phyloP scores from a whole-genome alignment of 2,888 invertebrate genomes.

The Craniophora ligustri region DNA sequence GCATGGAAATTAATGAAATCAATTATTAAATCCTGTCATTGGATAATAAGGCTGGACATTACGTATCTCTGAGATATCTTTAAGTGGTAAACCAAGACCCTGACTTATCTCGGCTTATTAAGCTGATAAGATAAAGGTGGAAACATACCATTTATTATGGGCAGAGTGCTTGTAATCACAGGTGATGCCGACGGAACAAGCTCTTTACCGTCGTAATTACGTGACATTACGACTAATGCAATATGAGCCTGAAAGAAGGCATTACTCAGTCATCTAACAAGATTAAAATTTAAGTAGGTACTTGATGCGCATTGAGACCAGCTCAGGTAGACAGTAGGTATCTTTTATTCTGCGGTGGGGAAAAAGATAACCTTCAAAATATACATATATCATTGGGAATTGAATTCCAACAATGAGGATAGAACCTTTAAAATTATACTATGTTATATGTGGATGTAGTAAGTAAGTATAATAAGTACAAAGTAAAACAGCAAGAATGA shows the following conservation, averaged over 20 bases:
- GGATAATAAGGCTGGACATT: conserved; percentile 32
- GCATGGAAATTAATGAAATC: conserved; percentile 32
- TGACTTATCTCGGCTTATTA: conserved; percentile 52
- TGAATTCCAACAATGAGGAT: not conserved
- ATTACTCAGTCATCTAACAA: conserved; percentile 41
- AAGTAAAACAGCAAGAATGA: not conserved
- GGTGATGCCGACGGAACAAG: conserved; percentile 37
- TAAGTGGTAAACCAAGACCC: conserved; percentile 55
- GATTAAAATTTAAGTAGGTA: conserved; percentile 2
- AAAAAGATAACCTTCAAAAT: not conserved
- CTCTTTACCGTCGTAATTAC: conserved; percentile 54
- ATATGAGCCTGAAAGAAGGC: conserved; percentile 34
- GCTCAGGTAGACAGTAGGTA: not conserved
- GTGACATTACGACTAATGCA: conserved; percentile 46
- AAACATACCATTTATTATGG: conserved; percentile 55
- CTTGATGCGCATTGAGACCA: conserved; percentile 1
- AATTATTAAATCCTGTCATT: conserved; percentile 41
- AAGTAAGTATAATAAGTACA: too few species aligned
- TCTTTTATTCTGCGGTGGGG: too few species aligned
- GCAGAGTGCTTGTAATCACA: conserved; percentile 50
- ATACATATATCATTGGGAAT: not conserved
- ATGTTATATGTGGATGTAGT: too few species aligned
- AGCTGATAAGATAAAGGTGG: conserved; percentile 53
- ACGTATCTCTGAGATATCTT: conserved; percentile 47
- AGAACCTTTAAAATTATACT: too few species aligned